A percentile compares a stretch with the other conserved stretches of the same genome.
Evolutionary conservation across 2,888 invertebrate genomes (phyloP).

Genomic region (Campoplex capitator): DNA sequence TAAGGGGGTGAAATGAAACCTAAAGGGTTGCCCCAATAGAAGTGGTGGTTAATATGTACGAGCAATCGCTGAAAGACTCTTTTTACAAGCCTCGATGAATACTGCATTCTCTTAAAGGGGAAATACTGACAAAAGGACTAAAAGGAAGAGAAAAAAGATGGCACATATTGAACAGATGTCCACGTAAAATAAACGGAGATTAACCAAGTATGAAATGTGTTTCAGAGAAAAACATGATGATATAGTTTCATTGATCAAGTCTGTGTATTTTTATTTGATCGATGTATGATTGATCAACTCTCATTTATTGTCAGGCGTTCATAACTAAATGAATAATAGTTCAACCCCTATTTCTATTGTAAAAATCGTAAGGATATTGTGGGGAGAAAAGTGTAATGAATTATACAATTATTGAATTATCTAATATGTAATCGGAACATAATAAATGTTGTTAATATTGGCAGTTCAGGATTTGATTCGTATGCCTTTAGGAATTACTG

Average conservation of each 20-base stretch:
- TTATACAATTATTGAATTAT: not conserved
- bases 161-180: not conserved
- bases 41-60: constrained; percentile 16
- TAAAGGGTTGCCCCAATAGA: constrained; percentile 29
- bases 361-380: too few species aligned
- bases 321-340: not conserved
- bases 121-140: constrained; percentile 5
- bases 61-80: not conserved
- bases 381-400: not conserved
- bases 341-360: too few species aligned
- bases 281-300: not conserved
- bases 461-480: not conserved
- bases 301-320: not conserved
- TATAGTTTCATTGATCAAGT: constrained; percentile 5
- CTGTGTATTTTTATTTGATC: not conserved
- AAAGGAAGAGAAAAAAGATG: not conserved
- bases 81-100: constrained; percentile 26
- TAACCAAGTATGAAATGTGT: not conserved
- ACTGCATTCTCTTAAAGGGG: constrained; percentile 14
- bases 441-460: not conserved
- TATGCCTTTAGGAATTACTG: not conserved
- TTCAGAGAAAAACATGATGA: not conserved
- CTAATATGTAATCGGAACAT: not conserved
- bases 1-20: constrained; percentile 25
- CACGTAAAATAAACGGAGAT: not conserved